Percentiles rank a stretch among this genome's conserved stretches.
phyloP scores from a whole-genome alignment of 2,888 invertebrate genomes.

The Epicampocera succincta region DNA sequence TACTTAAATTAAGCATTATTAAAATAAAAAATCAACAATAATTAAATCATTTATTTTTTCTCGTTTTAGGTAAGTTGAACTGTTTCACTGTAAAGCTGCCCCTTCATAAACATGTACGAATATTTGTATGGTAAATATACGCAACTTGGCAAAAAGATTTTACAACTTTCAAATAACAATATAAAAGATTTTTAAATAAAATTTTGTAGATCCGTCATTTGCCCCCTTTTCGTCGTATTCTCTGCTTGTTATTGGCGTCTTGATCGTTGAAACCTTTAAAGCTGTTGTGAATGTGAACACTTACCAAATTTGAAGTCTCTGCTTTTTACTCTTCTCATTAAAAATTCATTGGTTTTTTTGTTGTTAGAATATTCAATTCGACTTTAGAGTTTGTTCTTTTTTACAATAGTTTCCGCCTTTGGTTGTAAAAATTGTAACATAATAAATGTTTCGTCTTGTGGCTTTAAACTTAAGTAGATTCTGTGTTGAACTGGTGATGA shows the following conservation, averaged over 20 bases:
- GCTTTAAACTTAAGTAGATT: slow-evolving; percentile 11
- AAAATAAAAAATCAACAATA: slow-evolving; percentile 37
- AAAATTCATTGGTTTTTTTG: slow-evolving; percentile 17
- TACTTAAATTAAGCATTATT: slow-evolving; percentile 20
- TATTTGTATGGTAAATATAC: slow-evolving; percentile 35
- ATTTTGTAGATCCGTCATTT: too few species aligned
- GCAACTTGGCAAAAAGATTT: neutral
- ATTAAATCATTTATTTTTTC: slow-evolving; percentile 18
- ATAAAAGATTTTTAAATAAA: too few species aligned
- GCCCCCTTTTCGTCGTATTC: too few species aligned
- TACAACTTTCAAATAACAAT: too few species aligned
- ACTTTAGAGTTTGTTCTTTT: slow-evolving; percentile 8
- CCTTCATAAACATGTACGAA: neutral
- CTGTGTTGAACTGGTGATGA: slow-evolving; percentile 12
- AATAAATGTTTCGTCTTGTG: slow-evolving; percentile 15
- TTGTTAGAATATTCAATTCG: neutral
- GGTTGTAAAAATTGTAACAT: neutral
- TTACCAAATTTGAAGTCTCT: too few species aligned
- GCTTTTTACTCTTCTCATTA: slow-evolving; percentile 7
- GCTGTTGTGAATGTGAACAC: slow-evolving; percentile 1
- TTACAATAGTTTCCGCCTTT: slow-evolving; percentile 56
- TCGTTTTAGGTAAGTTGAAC: slow-evolving; percentile 60
- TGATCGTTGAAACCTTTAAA: neutral
- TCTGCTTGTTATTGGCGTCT: too few species aligned
- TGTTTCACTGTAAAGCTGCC: neutral